Percentiles rank a stretch among this genome's conserved stretches.
These are phyloP conservation scores for Formica aserva DNA, from an alignment of 2,888 invertebrate species.

Conservation along the genomic window DNA sequence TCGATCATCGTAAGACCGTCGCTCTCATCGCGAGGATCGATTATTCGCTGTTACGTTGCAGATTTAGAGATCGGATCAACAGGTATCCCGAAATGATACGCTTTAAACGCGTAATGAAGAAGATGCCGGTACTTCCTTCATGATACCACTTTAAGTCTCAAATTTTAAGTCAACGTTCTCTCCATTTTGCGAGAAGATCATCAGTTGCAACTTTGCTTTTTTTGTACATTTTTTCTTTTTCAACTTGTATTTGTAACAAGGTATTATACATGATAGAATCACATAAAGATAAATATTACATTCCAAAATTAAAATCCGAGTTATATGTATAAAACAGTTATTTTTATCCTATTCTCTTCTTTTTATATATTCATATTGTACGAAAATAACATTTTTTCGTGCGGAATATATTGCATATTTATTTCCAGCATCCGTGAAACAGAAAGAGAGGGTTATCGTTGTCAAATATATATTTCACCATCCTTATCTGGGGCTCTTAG, in stretches of 20 bases:
- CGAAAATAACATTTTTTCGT: conserved; percentile 10
- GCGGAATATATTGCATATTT: not conserved
- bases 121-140: conserved; percentile 14
- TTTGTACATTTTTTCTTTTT: not conserved
- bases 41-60: conserved; percentile 49
- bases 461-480: conserved; percentile 58
- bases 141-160: conserved; percentile 3
- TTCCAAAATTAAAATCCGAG: not conserved
- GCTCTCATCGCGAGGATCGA: conserved; percentile 61
- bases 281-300: conserved; percentile 5
- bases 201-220: not conserved
- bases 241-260: not conserved
- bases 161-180: not conserved
- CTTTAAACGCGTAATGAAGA: conserved; percentile 52
- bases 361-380: not conserved
- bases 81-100: conserved; percentile 36
- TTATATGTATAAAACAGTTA: not conserved
- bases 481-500: conserved; percentile 62
- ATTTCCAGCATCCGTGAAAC: not conserved
- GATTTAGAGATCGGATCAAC: conserved; percentile 38
- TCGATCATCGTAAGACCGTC: conserved; percentile 67
- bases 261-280: not conserved
- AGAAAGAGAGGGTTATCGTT: conserved; percentile 42
- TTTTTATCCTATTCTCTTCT: not conserved
- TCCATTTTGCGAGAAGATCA: not conserved